phyloP scores from a whole-genome alignment of 1,140 invertebrate species.

The Scaptomyza pallida region DNA sequence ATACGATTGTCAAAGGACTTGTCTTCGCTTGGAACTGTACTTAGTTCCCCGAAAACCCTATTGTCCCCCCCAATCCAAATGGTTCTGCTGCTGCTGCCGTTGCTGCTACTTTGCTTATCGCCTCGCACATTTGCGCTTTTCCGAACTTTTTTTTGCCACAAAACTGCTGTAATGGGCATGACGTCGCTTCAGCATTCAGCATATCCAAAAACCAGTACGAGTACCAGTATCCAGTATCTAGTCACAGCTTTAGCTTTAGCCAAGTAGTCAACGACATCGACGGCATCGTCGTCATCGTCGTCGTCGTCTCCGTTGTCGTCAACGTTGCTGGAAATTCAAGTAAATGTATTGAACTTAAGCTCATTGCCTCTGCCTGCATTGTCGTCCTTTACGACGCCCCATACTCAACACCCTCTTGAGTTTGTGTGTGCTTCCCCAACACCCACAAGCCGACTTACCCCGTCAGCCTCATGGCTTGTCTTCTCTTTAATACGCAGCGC shows the following conservation, averaged over 20 bases:
- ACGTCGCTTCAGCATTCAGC: constrained; percentile 34
- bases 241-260: constrained; percentile 19
- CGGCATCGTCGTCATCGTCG: constrained; percentile 40
- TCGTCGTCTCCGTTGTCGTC: constrained; percentile 67
- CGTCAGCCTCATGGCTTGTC: constrained; percentile 8
- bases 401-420: not conserved
- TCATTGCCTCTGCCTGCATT: constrained; percentile 71
- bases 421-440: not conserved
- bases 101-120: constrained; percentile 75
- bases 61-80: constrained; percentile 12
- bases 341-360: constrained; percentile 83
- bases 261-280: constrained; percentile 76
- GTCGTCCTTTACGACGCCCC: constrained; percentile 37
- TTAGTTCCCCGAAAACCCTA: constrained; percentile 7
- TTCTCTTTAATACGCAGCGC: constrained; percentile 61
- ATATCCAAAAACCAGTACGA: constrained; percentile 3
- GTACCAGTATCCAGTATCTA: not conserved
- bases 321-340: constrained; percentile 69
- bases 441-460: not conserved
- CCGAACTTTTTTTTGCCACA: constrained; percentile 22
- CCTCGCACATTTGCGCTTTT: constrained; percentile 79
- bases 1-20: not conserved
- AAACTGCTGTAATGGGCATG: constrained; percentile 49
- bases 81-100: constrained; percentile 6
- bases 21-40: constrained; percentile 4